Conservation (phyloP, 64 coral and sea anemone genomes). For the Porites australiensis region DNA sequence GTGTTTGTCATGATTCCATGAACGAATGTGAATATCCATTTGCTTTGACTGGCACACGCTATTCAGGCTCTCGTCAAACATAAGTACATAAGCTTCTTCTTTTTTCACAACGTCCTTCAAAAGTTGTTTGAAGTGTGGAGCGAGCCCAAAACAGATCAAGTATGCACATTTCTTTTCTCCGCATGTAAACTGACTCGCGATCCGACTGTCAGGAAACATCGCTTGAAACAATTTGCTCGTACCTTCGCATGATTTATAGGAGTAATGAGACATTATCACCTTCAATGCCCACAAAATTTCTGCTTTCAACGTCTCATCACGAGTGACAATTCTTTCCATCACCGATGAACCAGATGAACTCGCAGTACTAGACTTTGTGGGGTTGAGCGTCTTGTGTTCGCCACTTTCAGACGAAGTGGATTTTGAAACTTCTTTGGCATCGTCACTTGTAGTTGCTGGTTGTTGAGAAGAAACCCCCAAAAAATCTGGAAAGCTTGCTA, state of each 20-base stretch:
- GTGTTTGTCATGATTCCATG: slow-evolving; percentile 32
- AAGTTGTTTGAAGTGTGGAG: slow-evolving; percentile 55
- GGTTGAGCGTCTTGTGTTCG: slow-evolving; percentile 5
- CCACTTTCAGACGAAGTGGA: not conserved
- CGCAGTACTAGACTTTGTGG: not conserved
- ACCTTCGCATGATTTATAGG: slow-evolving; percentile 37
- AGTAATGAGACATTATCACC: slow-evolving; percentile 42
- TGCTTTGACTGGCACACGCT: slow-evolving; percentile 51
- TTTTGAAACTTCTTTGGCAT: slow-evolving; percentile 34
- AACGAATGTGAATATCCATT: slow-evolving; percentile 58
- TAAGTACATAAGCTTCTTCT: slow-evolving; percentile 22
- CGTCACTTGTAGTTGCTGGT: slow-evolving; percentile 33
- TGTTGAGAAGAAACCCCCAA: slow-evolving; percentile 25
- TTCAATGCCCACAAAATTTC: slow-evolving; percentile 31
- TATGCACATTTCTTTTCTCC: slow-evolving; percentile 85
- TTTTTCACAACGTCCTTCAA: slow-evolving; percentile 71
- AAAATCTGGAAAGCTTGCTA: slow-evolving; percentile 27
- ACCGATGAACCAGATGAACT: slow-evolving; percentile 22
- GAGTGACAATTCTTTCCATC: slow-evolving; percentile 1
- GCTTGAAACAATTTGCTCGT: slow-evolving; percentile 65
- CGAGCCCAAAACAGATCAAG: slow-evolving; percentile 78
- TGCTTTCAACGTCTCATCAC: slow-evolving; percentile 35
- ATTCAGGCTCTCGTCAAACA: slow-evolving; percentile 64
- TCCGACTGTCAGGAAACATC: slow-evolving; percentile 73
- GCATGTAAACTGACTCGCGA: slow-evolving; percentile 69